phyloP scores from a whole-genome alignment of 2,113 vertebrate genomes.

The Lamprotornis superbus region DNA sequence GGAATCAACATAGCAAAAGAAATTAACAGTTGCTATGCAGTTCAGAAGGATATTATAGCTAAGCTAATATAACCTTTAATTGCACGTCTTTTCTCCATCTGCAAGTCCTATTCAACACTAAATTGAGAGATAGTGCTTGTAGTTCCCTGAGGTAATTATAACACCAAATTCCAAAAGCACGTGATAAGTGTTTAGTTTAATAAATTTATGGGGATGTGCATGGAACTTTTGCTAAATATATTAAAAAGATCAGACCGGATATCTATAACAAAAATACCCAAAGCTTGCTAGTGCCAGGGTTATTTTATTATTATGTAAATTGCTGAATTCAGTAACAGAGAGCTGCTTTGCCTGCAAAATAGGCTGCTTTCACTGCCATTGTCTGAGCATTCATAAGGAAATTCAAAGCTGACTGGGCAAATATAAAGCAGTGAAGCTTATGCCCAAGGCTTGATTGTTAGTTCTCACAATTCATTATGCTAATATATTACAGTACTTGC shows the following conservation, averaged over 20 bases:
- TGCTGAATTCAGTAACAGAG: slow-evolving; percentile 4
- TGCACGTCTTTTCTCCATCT: background rate
- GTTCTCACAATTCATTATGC: slow-evolving; percentile 70
- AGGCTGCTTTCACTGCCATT: slow-evolving; percentile 65
- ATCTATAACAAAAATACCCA: slow-evolving; percentile 25
- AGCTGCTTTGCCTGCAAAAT: slow-evolving; percentile 64
- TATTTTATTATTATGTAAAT: slow-evolving; percentile 63
- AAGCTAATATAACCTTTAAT: background rate
- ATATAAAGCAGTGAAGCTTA: slow-evolving; percentile 61
- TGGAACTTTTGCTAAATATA: background rate
- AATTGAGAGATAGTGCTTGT: background rate
- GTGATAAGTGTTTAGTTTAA: background rate
- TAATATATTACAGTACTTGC: slow-evolving; percentile 56
- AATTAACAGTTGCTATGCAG: background rate
- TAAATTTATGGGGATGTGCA: background rate
- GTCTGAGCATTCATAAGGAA: slow-evolving; percentile 66
- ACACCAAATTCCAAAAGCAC: background rate
- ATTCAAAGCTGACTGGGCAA: slow-evolving; percentile 68
- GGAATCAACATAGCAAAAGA: background rate
- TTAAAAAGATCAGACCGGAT: background rate
- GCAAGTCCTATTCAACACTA: background rate
- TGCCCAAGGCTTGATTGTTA: slow-evolving; percentile 59
- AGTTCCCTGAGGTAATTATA: background rate
- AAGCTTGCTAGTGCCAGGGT: slow-evolving; percentile 5
- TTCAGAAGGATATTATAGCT: background rate